Conservation (phyloP, 2,797 vertebrate genomes). For the Epinephelus awoara region DNA sequence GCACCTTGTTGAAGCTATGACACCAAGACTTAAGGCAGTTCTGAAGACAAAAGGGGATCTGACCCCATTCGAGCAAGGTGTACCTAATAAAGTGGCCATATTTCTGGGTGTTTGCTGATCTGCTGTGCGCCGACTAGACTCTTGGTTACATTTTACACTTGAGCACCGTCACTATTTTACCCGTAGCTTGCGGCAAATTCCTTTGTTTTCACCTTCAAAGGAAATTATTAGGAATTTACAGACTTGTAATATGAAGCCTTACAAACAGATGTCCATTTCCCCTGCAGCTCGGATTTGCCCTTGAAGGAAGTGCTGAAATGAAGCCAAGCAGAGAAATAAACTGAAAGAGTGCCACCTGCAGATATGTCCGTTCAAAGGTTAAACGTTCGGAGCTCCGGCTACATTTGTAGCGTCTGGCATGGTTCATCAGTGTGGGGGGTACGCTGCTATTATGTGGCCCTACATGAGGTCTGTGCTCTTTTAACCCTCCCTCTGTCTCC, state of each 20-base stretch:
- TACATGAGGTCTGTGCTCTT: conserved; percentile 54
- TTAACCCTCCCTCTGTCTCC: conserved; percentile 47
- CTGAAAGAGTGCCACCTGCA: conserved; percentile 33
- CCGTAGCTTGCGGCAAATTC: background rate
- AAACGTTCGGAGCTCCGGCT: conserved; percentile 42
- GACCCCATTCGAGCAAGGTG: too few relatives aligned
- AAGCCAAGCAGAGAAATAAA: conserved; percentile 32
- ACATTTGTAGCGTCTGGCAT: conserved; percentile 37
- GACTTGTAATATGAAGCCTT: background rate
- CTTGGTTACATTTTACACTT: background rate
- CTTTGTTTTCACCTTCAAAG: background rate
- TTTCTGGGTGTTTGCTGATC: background rate
- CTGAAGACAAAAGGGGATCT: too few relatives aligned
- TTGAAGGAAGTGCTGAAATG: conserved; percentile 36
- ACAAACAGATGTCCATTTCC: background rate
- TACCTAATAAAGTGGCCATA: background rate
- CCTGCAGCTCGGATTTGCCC: conserved; percentile 14
- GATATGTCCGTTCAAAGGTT: conserved; percentile 48
- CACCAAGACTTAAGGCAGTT: too few relatives aligned
- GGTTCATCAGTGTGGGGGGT: conserved; percentile 44
- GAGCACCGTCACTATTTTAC: background rate
- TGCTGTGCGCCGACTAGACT: background rate
- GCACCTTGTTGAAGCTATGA: too few relatives aligned
- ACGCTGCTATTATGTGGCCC: conserved; percentile 52
- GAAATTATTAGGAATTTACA: background rate